phyloP scores from a whole-genome alignment of 2,113 vertebrate genomes.

The Solea senegalensis region DNA sequence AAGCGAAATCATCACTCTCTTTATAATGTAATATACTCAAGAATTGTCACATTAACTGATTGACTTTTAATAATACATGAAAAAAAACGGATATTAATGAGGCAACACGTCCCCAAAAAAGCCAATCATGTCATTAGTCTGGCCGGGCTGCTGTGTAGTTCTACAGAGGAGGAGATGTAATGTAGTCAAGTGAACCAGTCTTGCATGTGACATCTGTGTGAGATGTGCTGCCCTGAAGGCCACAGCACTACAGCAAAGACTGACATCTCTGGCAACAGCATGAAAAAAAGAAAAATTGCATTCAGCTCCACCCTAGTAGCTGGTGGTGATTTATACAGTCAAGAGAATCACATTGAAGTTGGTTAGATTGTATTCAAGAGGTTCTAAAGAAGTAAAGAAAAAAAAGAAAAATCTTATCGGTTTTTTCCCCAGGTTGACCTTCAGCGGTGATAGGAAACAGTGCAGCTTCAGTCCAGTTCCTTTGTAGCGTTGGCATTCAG shows the following conservation, averaged over 20 bases:
- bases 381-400: slow-evolving; percentile 14
- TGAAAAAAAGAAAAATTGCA: neutral
- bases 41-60: no score
- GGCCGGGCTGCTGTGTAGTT: slow-evolving; percentile 12
- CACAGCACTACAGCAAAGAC: slow-evolving; percentile 47
- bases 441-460: slow-evolving; percentile 58
- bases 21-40: no score
- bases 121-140: slow-evolving; percentile 29
- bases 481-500: slow-evolving; percentile 67
- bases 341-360: slow-evolving; percentile 47
- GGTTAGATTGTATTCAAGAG: slow-evolving; percentile 56
- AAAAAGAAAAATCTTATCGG: slow-evolving; percentile 31
- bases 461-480: slow-evolving; percentile 54
- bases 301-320: slow-evolving; percentile 27
- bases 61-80: no score
- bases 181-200: slow-evolving; percentile 40
- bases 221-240: slow-evolving; percentile 15
- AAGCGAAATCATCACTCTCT: no score
- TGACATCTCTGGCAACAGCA: slow-evolving; percentile 53
- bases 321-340: slow-evolving; percentile 28
- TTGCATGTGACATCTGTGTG: slow-evolving; percentile 57
- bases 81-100: neutral
- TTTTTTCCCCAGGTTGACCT: slow-evolving; percentile 62
- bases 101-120: slow-evolving; percentile 23
- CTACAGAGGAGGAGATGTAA: slow-evolving; percentile 20